Percentiles rank a stretch among this genome's conserved stretches.
phyloP scores from a whole-genome alignment of 2,113 vertebrate species.

The Crotophaga sulcirostris region DNA sequence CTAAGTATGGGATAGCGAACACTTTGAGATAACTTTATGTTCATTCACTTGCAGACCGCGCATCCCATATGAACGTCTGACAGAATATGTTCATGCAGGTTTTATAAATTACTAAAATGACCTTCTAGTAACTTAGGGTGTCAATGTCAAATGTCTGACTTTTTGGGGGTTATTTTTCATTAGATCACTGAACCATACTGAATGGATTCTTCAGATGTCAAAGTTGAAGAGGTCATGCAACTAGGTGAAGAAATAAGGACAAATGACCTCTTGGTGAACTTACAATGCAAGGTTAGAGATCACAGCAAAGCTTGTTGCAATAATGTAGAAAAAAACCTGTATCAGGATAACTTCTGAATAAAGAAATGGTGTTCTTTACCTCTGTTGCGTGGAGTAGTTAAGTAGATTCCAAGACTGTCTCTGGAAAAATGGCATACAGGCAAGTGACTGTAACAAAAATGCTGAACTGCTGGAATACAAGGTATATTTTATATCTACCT shows the following conservation, averaged over 20 bases:
- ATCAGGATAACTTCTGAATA: not conserved
- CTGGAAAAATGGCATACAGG: not conserved
- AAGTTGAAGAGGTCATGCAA: conserved; percentile 12
- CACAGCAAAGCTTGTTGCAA: too few relatives aligned
- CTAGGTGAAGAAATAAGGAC: not conserved
- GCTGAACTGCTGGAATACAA: not conserved
- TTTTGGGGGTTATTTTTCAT: conserved; percentile 11
- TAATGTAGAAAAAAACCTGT: too few relatives aligned
- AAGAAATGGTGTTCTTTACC: not conserved
- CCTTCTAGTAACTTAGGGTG: not conserved
- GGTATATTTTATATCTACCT: not conserved
- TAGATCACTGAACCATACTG: not conserved
- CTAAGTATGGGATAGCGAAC: not conserved
- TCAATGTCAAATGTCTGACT: not conserved
- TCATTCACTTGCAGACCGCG: not conserved
- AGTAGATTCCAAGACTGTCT: not conserved
- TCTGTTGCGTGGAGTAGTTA: not conserved
- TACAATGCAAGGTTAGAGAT: not conserved
- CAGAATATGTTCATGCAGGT: not conserved
- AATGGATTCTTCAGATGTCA: conserved; percentile 11
- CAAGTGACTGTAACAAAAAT: not conserved
- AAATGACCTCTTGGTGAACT: not conserved
- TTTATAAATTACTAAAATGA: not conserved
- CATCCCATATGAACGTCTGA: not conserved
- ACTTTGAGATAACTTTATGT: not conserved